phyloP scores from a whole-genome alignment of 2,888 invertebrate species.

The Acrocyrtus sp. region DNA sequence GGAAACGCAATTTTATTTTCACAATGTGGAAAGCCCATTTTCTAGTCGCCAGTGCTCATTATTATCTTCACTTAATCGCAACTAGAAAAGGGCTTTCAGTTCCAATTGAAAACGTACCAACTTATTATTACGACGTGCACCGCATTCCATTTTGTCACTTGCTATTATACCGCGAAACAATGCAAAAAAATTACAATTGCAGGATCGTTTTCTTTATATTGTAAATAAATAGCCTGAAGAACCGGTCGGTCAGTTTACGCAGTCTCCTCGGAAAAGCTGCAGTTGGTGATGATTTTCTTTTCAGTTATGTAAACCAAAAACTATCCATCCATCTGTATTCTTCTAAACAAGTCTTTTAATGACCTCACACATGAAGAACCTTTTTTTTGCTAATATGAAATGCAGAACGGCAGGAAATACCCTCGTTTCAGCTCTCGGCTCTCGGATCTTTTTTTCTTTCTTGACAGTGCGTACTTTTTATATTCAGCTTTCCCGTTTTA shows the following conservation, averaged over 20 bases:
- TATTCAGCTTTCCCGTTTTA: not conserved
- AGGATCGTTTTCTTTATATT: not conserved
- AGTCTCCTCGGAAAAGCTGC: constrained; percentile 4
- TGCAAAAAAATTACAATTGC: not conserved
- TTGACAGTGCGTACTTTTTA: not conserved
- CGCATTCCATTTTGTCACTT: not conserved
- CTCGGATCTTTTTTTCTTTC: constrained; percentile 18
- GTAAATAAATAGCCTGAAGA: constrained; percentile 24
- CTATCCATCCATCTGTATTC: not conserved
- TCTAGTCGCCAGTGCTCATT: not conserved
- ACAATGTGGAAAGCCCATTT: not conserved
- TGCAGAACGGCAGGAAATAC: too few relatives aligned
- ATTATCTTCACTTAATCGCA: not conserved
- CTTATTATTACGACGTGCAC: not conserved
- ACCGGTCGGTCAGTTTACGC: constrained; percentile 36
- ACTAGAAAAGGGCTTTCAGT: not conserved
- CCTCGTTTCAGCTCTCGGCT: constrained; percentile 25
- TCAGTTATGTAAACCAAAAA: not conserved
- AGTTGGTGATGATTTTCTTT: constrained; percentile 27
- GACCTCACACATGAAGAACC: constrained; percentile 12
- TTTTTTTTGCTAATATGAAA: not conserved
- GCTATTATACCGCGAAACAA: too few relatives aligned
- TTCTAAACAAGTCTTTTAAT: constrained; percentile 31
- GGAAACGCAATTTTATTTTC: not conserved
- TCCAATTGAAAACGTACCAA: not conserved